Base-by-base conservation (phyloP, 2,888 invertebrate species). In the Oeneis ivallda region DNA sequence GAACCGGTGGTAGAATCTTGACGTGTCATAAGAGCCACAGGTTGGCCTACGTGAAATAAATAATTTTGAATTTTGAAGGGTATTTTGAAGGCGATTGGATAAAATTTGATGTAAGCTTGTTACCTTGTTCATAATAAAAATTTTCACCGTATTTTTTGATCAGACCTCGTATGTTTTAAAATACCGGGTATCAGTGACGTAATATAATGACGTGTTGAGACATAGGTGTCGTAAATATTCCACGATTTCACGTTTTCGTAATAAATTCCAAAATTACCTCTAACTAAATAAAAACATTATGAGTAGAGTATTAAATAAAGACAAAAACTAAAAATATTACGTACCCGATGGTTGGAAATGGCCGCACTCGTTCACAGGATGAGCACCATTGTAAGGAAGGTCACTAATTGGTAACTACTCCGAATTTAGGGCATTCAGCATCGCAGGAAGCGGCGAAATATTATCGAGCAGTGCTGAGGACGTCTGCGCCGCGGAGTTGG, bases 391-490 rank as follows among this genome's bases (percentile, higher is more conserved):
- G 34, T 15, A n/a, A 47, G 45, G 58, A 69, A 54, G 47, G 49
- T 17, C 64, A 49, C 53, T 66, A 61, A 64, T 66, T 66, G 37
- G 58, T 58, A 39, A 60, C 43, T 15, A 41, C 34, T 60, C 45
- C 32, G 61, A 59, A 66, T 64, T 64, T 65, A 65, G 69, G 57
- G 49, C 60, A 57, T 49, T 47, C 47, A 59, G 59, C 62, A 13
- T 49, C 7, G 45, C 54, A 62, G 68, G 62, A 65, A 65, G n/a
- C 59, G 58, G 15, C 15, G 5, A 34, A 39, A 49, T 34, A 4
- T 8, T n/a, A 9, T 5, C 11, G 26, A 19, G 19, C 11, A 19
- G 7, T 17, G 1, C 13, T n/a, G 0, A 13, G 56, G 34, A 65
- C 64, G 65, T 59, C 53, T 50, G 37, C 60, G 1, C 59, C 19